phyloP scores from a whole-genome alignment of 2,797 vertebrate genomes.

The Gymnopithys bicolor region DNA sequence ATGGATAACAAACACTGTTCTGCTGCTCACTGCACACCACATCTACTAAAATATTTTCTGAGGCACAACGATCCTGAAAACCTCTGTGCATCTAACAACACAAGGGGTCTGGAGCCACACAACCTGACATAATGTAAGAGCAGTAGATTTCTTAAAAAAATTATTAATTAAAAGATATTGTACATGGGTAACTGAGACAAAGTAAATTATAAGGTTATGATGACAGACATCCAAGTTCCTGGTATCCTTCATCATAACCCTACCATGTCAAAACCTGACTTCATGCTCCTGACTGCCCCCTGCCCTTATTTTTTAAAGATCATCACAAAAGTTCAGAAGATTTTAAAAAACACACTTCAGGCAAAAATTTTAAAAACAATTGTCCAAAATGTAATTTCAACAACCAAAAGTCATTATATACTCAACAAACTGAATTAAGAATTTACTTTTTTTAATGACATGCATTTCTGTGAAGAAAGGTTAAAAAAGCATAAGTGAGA shows the following conservation, averaged over 20 bases:
- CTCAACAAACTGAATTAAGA: background rate
- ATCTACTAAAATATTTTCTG: slow-evolving; percentile 53
- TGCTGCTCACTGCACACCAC: slow-evolving; percentile 55
- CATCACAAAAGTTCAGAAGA: background rate
- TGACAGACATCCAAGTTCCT: background rate
- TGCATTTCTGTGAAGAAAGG: background rate
- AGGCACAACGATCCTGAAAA: slow-evolving; percentile 8
- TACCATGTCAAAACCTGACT: background rate
- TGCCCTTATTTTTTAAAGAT: background rate
- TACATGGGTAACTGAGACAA: background rate
- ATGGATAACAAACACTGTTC: slow-evolving; percentile 56
- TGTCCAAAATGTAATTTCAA: background rate
- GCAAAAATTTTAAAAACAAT: background rate
- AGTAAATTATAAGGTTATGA: slow-evolving; percentile 10
- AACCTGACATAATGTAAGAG: background rate
- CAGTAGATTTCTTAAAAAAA: background rate
- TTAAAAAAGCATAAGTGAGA: background rate
- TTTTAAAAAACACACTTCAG: background rate
- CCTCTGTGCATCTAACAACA: background rate
- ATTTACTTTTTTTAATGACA: background rate
- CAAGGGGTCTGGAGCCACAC: background rate
- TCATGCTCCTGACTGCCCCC: background rate
- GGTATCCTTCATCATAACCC: background rate
- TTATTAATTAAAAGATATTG: background rate
- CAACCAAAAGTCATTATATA: background rate